Conservation (phyloP, 2,797 vertebrate genomes). For the Salmo trutta region DNA sequence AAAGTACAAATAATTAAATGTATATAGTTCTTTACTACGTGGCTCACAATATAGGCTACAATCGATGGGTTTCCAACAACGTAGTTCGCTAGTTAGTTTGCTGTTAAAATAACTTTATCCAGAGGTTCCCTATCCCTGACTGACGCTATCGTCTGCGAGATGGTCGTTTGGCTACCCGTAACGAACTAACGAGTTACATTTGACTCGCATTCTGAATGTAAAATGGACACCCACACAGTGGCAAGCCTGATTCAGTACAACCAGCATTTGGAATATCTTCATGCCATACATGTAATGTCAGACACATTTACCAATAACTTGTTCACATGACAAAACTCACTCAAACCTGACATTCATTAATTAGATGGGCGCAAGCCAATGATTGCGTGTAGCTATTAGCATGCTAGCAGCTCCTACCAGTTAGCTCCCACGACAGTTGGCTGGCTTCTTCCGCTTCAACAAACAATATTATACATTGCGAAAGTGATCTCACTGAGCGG, state of each 20-base stretch:
- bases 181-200: background rate
- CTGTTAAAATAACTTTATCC: background rate
- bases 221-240: slow-evolving; percentile 12
- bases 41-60: background rate
- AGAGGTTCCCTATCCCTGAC: background rate
- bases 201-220: slow-evolving; percentile 4
- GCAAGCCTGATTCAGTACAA: background rate
- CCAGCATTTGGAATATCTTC: background rate
- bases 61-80: background rate
- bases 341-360: background rate
- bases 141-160: background rate
- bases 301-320: background rate
- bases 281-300: background rate
- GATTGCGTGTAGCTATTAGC: background rate
- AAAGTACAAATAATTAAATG: background rate
- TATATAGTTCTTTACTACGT: background rate
- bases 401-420: background rate
- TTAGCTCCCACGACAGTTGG: background rate
- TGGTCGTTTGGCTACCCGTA: no score
- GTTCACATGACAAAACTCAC: background rate
- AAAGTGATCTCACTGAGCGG: background rate
- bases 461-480: slow-evolving; percentile 34
- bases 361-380: background rate
- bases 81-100: background rate
- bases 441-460: background rate